These are phyloP conservation scores for Hemaris fuciformis DNA, from an alignment of 2,888 invertebrate species.

Conservation along the genomic window DNA sequence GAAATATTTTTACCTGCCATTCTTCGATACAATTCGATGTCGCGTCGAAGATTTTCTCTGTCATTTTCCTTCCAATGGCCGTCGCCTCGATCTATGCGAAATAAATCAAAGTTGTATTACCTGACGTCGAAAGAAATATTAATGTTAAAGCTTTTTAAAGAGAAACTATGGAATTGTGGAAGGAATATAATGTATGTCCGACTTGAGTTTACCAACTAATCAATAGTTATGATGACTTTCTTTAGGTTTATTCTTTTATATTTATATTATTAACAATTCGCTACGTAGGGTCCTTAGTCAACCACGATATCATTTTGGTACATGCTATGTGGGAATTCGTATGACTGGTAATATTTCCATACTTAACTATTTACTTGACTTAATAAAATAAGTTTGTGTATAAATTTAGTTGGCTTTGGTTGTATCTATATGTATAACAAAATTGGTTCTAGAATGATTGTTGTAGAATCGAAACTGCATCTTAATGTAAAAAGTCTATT, in stretches of 20 bases:
- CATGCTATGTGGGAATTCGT: too few relatives aligned
- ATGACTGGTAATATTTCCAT: background rate
- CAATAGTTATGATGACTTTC: too few relatives aligned
- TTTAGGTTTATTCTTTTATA: slow-evolving; percentile 21
- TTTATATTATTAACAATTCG: too few relatives aligned
- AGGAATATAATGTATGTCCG: background rate
- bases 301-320: too few relatives aligned
- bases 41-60: slow-evolving; percentile 55
- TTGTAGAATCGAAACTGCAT: too few relatives aligned
- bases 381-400: too few relatives aligned
- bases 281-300: too few relatives aligned
- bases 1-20: slow-evolving; percentile 54
- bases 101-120: slow-evolving; percentile 43
- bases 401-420: slow-evolving; percentile 16
- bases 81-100: slow-evolving; percentile 61
- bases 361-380: background rate
- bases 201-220: too few relatives aligned
- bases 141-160: background rate
- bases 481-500: too few relatives aligned
- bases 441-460: too few relatives aligned
- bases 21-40: slow-evolving; percentile 57
- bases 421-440: too few relatives aligned
- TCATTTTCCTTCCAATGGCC: slow-evolving; percentile 66
- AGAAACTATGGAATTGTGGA: background rate
- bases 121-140: slow-evolving; percentile 20